Evolutionary conservation across 64 coral and sea anemone species (phyloP).

Genomic region (Pocillopora verrucosa): DNA sequence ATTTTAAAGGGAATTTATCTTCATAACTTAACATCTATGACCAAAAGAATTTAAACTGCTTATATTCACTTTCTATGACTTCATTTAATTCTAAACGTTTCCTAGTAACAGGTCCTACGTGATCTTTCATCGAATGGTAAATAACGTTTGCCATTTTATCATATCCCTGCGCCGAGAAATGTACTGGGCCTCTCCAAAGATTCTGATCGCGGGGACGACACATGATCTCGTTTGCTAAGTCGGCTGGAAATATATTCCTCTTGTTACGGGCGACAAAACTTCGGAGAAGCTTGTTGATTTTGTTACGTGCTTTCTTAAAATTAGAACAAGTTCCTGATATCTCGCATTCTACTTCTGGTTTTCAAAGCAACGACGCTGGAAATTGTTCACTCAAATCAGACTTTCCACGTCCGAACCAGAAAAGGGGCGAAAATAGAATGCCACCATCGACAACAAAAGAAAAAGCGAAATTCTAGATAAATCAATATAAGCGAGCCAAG

Average conservation of each 20-base stretch:
- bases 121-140: constrained; percentile 44
- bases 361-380: too few species aligned
- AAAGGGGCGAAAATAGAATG: too few species aligned
- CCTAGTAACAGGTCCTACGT: not conserved
- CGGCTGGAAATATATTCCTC: constrained; percentile 45
- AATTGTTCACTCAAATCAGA: too few species aligned
- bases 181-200: constrained; percentile 46
- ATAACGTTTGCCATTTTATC: constrained; percentile 68
- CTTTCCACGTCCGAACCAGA: too few species aligned
- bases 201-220: not conserved
- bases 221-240: constrained; percentile 31
- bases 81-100: too few species aligned
- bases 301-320: constrained; percentile 10
- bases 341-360: constrained; percentile 59
- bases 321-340: constrained; percentile 27
- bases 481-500: too few species aligned
- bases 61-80: too few species aligned
- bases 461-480: too few species aligned
- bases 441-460: too few species aligned
- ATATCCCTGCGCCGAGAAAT: constrained; percentile 63
- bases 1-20: too few species aligned
- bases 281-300: constrained; percentile 53
- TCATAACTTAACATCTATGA: too few species aligned
- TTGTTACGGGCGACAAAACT: constrained; percentile 24
- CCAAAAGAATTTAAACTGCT: too few species aligned